Conservation (phyloP, 2,113 vertebrate species). For the Pachyramphus minor region DNA sequence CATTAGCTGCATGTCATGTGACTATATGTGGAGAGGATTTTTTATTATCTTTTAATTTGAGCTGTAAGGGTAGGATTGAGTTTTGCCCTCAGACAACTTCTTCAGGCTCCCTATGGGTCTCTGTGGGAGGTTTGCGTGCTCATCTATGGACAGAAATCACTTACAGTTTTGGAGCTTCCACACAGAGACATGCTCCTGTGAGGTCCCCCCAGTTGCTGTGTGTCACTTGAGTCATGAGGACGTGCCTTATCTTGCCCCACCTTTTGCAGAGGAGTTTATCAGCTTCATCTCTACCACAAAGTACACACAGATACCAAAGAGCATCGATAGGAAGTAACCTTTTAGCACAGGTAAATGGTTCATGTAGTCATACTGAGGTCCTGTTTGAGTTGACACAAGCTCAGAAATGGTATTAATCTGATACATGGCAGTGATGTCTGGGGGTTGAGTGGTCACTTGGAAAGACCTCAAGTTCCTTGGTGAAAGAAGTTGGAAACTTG, state of each 20-base stretch:
- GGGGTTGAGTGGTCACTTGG: not conserved
- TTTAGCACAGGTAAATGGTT: not conserved
- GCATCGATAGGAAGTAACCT: not conserved
- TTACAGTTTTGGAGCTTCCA: not conserved
- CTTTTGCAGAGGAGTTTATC: not conserved
- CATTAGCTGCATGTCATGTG: not conserved
- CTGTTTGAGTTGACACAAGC: not conserved
- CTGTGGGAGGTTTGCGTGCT: not conserved
- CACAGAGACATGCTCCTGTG: not conserved
- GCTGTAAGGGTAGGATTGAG: not conserved
- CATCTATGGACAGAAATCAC: not conserved
- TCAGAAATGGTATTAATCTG: not conserved
- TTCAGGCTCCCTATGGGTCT: not conserved
- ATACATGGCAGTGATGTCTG: not conserved
- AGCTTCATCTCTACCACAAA: not conserved
- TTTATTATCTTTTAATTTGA: conserved; percentile 24
- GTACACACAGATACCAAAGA: not conserved
- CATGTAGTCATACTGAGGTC: not conserved
- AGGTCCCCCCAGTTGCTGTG: not conserved
- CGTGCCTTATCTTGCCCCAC: not conserved
- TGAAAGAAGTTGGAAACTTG: not conserved
- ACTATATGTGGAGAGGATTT: not conserved
- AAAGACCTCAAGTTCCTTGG: not conserved
- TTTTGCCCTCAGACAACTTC: not conserved
- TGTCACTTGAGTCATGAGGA: rapidly evolving